Percentiles rank a stretch among this genome's conserved stretches.
Conservation (phyloP, 92 coral and sea anemone genomes). For the Phenganax subtilis region DNA sequence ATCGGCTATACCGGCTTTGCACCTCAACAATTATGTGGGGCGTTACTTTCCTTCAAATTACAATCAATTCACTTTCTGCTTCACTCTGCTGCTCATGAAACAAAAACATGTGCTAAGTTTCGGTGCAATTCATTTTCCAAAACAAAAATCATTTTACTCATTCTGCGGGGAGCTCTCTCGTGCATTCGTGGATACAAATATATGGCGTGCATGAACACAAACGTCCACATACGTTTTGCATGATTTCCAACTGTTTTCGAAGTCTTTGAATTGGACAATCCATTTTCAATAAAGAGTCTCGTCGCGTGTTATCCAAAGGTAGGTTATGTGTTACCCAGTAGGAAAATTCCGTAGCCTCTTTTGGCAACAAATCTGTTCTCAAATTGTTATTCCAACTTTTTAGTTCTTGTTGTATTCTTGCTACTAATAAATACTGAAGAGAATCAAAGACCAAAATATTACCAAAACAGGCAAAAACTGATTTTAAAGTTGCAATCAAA, state of each 20-base stretch:
- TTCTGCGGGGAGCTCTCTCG: background rate
- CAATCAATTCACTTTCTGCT: no score
- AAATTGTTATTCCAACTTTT: slow-evolving; percentile 85
- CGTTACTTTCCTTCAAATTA: no score
- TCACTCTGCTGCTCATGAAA: no score
- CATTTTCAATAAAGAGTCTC: slow-evolving; percentile 64
- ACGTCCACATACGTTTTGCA: slow-evolving; percentile 62
- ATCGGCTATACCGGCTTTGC: no score
- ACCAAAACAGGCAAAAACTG: no score
- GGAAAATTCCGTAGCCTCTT: slow-evolving; percentile 76
- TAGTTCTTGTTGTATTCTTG: slow-evolving; percentile 65
- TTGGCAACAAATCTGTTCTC: slow-evolving; percentile 74
- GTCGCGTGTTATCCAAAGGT: slow-evolving; percentile 75
- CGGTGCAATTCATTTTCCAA: no score
- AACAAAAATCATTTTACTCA: background rate
- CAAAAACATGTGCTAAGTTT: no score
- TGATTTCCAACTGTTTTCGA: slow-evolving; percentile 80
- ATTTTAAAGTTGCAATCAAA: no score
- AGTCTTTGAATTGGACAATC: slow-evolving; percentile 83
- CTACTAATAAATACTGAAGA: slow-evolving; percentile 64
- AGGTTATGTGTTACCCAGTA: slow-evolving; percentile 95
- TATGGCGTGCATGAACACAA: no score
- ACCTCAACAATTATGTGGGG: no score
- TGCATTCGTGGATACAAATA: background rate
- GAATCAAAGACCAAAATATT: background rate